phyloP scores from a whole-genome alignment of 2,797 vertebrate genomes.

The Sciurus vulgaris region DNA sequence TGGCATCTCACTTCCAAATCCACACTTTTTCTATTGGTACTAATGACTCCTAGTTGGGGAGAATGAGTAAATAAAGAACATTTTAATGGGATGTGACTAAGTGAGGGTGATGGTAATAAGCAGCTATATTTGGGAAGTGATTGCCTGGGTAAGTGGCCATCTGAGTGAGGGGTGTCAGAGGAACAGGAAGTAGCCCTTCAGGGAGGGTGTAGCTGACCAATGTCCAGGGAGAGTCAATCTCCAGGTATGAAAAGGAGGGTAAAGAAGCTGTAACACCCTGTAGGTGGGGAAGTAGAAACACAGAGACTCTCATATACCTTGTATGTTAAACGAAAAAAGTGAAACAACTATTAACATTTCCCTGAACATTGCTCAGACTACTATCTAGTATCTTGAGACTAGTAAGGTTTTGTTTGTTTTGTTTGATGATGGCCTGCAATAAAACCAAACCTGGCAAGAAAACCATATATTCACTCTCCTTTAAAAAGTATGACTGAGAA shows the following conservation, averaged over 20 bases:
- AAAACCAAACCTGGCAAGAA: not conserved
- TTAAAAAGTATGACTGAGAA: constrained; percentile 20
- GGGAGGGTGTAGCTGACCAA: not conserved
- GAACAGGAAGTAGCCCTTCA: not conserved
- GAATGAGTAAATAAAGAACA: not conserved
- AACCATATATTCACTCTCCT: not conserved
- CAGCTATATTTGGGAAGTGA: not conserved
- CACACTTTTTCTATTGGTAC: not conserved
- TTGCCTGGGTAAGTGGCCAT: not conserved
- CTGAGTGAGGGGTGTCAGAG: not conserved
- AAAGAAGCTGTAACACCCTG: not conserved
- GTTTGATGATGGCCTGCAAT: not conserved
- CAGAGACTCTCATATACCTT: not conserved
- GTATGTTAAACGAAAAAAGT: not conserved
- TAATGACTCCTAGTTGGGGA: not conserved
- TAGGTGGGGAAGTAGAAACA: not conserved
- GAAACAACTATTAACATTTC: not conserved
- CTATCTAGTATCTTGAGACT: not conserved
- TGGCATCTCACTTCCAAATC: not conserved
- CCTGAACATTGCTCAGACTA: not conserved
- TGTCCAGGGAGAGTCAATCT: not conserved
- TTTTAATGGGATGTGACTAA: not conserved
- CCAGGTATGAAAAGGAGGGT: not conserved
- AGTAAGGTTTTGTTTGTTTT: not conserved
- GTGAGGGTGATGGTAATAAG: not conserved